Base-by-base conservation (phyloP, 2,113 vertebrate genomes). In the Tragulus kanchil region DNA sequence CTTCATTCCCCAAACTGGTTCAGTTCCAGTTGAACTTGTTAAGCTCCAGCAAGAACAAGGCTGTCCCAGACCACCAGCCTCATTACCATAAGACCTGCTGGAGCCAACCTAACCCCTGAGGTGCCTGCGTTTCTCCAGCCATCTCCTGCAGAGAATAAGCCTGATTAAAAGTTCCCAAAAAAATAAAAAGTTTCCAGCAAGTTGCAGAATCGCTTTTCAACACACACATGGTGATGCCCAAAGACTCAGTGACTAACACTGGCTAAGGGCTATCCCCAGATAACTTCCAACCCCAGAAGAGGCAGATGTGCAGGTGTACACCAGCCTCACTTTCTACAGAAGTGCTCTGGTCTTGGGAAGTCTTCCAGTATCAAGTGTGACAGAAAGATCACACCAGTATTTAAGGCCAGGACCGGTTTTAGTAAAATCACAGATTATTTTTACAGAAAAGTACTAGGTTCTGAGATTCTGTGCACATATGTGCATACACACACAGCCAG, bases 11-110 rank as follows among this genome's bases (percentile, higher is more conserved):
- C 59, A 88, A 88, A 89, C 23, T 97, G 90, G 65, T 96, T 87
- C 94, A 42, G 13, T 90, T 95, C 95, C 94, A 94, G 62, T 85
- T 88, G 93, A 92, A 89, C 81, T 96, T 86, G 42, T 71, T 65
- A 73, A 59, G 36, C 45, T 95, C 77, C 45, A 67, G 42, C n/a
- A 75, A 97, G 59, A 96, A 94, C 8, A 6, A 85, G 85, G 8
- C 25, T 93, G 67, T 88, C 84, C 42, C 69, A 91, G 31, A 94
- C 52, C 93, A 71, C 8, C 25, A 92, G 58, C 25, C 42, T 58
- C 21, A 89, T 59, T 81, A 95, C 36, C 69, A 79, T 52, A 85
- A 73, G 48, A 17, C 19, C 42, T 71, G 11, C 84, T 58, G 56
- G 64, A 93, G 64, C 36, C 58, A 95, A 93, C 86, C 28, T 58